A percentile compares a stretch with the other conserved stretches of the same genome.
Conservation (phyloP, 2,888 invertebrate genomes). For the Pyrrhosoma nymphula region DNA sequence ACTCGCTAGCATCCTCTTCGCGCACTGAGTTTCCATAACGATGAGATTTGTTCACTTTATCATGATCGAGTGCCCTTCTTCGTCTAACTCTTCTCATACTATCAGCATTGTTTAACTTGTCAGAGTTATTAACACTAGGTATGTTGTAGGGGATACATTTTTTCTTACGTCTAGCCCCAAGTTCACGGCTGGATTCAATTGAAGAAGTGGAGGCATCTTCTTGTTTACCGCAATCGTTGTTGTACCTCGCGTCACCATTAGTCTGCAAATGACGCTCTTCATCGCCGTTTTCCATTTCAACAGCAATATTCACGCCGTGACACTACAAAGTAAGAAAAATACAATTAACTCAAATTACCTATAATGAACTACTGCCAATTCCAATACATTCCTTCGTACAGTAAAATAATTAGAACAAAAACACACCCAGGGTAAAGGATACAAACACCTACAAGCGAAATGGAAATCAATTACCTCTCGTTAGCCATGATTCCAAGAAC, state of each 20-base stretch:
- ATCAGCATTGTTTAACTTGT: slow-evolving; percentile 36
- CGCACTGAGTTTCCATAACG: neutral
- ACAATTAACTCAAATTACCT: neutral
- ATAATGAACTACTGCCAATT: neutral
- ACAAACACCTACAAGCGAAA: neutral
- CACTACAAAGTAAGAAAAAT: slow-evolving; percentile 27
- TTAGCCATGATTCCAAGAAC: neutral
- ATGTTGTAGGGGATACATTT: slow-evolving; percentile 53
- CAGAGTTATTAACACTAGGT: slow-evolving; percentile 31
- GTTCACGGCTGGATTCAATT: slow-evolving; percentile 31
- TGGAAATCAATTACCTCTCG: slow-evolving; percentile 24
- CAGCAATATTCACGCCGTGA: slow-evolving; percentile 28
- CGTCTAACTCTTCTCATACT: neutral
- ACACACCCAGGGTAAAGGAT: slow-evolving; percentile 1
- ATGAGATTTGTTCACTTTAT: slow-evolving; percentile 34
- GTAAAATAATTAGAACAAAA: slow-evolving; percentile 24
- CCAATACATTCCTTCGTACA: neutral
- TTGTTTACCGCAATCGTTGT: slow-evolving; percentile 60
- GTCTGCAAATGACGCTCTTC: slow-evolving; percentile 51
- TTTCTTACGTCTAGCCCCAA: slow-evolving; percentile 36
- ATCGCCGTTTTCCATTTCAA: slow-evolving; percentile 62
- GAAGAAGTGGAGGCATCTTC: slow-evolving; percentile 46
- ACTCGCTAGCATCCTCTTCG: slow-evolving; percentile 39
- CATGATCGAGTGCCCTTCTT: slow-evolving; percentile 27
- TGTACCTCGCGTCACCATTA: slow-evolving; percentile 35